Percentiles rank a stretch among this genome's conserved stretches.
These are phyloP conservation scores for Bombus pascuorum DNA, from an alignment of 1,140 invertebrate genomes.

Conservation along the genomic window DNA sequence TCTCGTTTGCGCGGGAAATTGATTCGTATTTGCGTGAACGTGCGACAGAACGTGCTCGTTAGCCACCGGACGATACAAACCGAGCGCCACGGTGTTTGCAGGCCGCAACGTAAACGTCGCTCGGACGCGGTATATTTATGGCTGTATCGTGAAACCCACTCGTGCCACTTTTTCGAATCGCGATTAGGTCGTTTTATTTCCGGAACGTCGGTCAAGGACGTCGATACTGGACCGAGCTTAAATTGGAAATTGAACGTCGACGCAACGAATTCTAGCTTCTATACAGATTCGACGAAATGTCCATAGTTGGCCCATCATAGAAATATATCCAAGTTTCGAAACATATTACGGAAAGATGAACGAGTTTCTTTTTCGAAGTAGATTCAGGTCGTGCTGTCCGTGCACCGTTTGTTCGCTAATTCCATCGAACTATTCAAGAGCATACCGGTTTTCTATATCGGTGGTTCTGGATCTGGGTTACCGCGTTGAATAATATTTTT, in stretches of 20 bases:
- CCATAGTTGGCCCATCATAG: neutral
- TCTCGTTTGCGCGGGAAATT: conserved; percentile 19
- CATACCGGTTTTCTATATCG: neutral
- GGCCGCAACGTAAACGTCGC: conserved; percentile 10
- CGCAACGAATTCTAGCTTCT: neutral
- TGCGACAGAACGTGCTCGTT: conserved; percentile 37
- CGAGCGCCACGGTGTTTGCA: conserved; percentile 18
- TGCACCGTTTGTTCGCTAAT: neutral
- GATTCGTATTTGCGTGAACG: conserved; percentile 26
- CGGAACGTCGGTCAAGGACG: conserved; percentile 11
- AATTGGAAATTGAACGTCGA: neutral
- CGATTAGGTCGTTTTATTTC: conserved; percentile 14
- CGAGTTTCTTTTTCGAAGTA: neutral
- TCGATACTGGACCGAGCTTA: neutral
- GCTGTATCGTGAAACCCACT: neutral
- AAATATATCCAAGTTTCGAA: neutral
- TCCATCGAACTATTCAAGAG: neutral
- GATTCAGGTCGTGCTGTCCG: neutral
- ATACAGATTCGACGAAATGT: neutral
- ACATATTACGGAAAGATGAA: neutral
- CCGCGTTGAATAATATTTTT: conserved; percentile 34
- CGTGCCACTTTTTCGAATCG: neutral
- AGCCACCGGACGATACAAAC: conserved; percentile 16
- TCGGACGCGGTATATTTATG: conserved; percentile 1
- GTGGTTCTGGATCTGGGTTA: conserved; percentile 16